A percentile compares a stretch with the other conserved stretches of the same genome.
These are phyloP conservation scores for Empis stercorea DNA, from an alignment of 2,888 invertebrate genomes.

Conservation along the genomic window DNA sequence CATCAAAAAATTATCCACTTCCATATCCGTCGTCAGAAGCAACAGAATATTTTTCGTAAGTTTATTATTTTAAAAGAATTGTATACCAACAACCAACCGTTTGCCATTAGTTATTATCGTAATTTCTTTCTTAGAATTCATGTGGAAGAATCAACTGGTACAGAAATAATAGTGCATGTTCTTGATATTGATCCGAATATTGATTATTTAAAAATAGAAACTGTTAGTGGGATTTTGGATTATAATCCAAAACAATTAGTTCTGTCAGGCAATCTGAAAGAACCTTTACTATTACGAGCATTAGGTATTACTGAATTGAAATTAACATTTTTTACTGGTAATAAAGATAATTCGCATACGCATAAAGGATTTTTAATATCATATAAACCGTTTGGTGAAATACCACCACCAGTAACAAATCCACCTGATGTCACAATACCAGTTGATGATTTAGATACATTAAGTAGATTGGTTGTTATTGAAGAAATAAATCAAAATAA, in stretches of 20 bases:
- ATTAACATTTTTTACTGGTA: conserved; percentile 11
- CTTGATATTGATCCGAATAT: conserved; percentile 14
- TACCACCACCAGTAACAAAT: conserved; percentile 6
- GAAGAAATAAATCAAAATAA: conserved; percentile 9
- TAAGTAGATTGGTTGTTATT: conserved; percentile 10
- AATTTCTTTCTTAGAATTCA: neutral
- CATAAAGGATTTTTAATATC: conserved; percentile 13
- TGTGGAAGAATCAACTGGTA: no score
- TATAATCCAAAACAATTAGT: conserved; percentile 4
- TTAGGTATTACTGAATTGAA: conserved; percentile 9
- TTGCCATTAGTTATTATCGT: no score
- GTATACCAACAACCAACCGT: no score
- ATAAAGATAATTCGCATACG: conserved; percentile 4
- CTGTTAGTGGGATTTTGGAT: neutral
- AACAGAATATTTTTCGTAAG: conserved; percentile 8
- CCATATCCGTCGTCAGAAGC: conserved; percentile 11
- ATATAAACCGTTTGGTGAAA: conserved; percentile 12
- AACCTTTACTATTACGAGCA: conserved; percentile 11
- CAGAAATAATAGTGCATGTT: conserved; percentile 12
- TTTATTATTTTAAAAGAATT: neutral
- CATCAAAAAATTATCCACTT: conserved; percentile 10
- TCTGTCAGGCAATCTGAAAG: conserved; percentile 13
- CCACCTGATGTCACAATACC: conserved; percentile 12
- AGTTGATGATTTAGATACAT: conserved; percentile 9
- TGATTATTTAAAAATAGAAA: conserved; percentile 13